A percentile compares a stretch with the other conserved stretches of the same genome.
These are phyloP conservation scores for Pristionchus exspectatus DNA, from an alignment of 2,888 invertebrate genomes.

Conservation along the genomic window DNA sequence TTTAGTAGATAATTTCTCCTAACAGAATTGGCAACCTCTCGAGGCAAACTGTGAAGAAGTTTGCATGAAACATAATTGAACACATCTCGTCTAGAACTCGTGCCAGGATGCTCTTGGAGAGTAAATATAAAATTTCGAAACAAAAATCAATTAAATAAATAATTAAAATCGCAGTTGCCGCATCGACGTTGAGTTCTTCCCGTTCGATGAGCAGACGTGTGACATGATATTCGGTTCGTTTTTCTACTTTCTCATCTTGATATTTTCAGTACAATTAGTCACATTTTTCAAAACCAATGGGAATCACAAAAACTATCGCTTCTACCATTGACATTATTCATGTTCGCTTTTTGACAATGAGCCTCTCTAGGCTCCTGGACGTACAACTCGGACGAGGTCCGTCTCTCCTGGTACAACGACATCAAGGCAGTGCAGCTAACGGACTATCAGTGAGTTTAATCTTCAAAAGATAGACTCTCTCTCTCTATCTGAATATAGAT, in stretches of 20 bases:
- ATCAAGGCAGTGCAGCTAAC: conserved; percentile 78
- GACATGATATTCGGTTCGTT: conserved; percentile 72
- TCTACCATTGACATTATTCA: too few species aligned
- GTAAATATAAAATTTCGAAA: too few species aligned
- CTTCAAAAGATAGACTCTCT: too few species aligned
- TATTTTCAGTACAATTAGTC: too few species aligned
- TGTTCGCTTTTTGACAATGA: neutral
- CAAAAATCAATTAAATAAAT: too few species aligned
- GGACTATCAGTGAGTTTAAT: conserved; percentile 52
- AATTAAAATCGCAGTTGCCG: conserved; percentile 67
- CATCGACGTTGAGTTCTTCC: conserved; percentile 73
- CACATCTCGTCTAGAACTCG: too few species aligned
- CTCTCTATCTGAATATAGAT: too few species aligned
- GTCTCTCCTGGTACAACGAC: conserved; percentile 88
- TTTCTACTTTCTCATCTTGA: neutral
- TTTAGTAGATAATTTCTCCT: too few species aligned
- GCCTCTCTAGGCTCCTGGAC: conserved; percentile 69
- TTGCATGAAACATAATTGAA: too few species aligned
- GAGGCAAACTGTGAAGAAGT: neutral
- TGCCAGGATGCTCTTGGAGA: too few species aligned
- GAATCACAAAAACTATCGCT: too few species aligned
- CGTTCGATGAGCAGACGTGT: conserved; percentile 77
- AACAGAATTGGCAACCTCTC: neutral
- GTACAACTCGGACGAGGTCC: conserved; percentile 96
- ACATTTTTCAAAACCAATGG: too few species aligned